Evolutionary conservation across 2,797 vertebrate species (phyloP), one percentile per base, ranked within the genome.

Genomic region (Clamator glandarius): DNA sequence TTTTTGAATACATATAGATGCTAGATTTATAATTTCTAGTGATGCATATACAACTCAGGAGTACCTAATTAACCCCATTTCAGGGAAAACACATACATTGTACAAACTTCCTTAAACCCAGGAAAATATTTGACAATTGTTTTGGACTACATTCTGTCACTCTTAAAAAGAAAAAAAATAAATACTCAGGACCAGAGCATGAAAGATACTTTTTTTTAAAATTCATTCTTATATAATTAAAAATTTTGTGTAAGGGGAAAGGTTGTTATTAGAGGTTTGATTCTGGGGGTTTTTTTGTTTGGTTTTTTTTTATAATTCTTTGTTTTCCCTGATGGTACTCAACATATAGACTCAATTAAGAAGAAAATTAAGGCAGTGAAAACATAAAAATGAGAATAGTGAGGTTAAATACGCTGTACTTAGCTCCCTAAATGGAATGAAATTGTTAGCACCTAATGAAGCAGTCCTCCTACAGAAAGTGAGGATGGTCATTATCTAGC

Each of bases 281-380:
- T 28, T 7, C n/a, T n/a, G n/a, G n/a, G n/a, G 26, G 39, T 42
- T 19, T n/a, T n/a, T n/a, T n/a, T n/a, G n/a, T n/a, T n/a, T n/a
- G n/a, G n/a, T n/a, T n/a, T n/a, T n/a, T n/a, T n/a, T 16, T 9
- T 1, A 39, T 1, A 39, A 9, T 39, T 41, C 59, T 42, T 31
- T 52, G 1, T 46, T 52, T 36, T 24, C 26, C 5, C 8, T 70
- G 6, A 7, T 72, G 9, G 4, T 33, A 28, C 14, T 55, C 15
- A 9, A 44, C 16, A 82, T 54, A 44, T 28, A 54, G 18, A 31
- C 9, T 44, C 35, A 59, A 64, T 74, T 23, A 50, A 70, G 62
- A 50, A 54, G 63, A 78, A 73, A 82, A 91, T 35, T 44, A 36
- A 58, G 41, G 7, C 15, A 50, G 2, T 58, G 15, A 50, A 83